These are phyloP conservation scores for Canis aureus DNA, from an alignment of 2,113 vertebrate species.

Conservation along the genomic window DNA sequence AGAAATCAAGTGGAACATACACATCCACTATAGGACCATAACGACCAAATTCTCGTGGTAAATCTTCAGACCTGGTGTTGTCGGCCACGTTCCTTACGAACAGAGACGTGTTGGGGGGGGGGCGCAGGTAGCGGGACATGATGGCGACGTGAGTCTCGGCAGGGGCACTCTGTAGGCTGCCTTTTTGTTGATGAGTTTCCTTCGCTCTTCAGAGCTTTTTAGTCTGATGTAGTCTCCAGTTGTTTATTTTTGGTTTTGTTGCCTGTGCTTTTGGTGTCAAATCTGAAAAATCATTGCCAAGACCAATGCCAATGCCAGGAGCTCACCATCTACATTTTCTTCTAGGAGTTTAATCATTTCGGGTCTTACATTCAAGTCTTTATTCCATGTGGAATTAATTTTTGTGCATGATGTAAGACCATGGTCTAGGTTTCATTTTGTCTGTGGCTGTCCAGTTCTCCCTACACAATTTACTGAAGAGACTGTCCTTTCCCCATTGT, in stretches of 20 bases:
- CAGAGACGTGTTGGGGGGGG: conserved; percentile 94
- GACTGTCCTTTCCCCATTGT: background rate
- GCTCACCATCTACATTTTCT: background rate
- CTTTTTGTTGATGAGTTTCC: background rate
- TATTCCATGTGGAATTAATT: background rate
- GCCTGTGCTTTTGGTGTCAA: background rate
- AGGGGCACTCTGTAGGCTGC: background rate
- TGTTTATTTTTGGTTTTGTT: background rate
- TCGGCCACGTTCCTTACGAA: conserved; percentile 98
- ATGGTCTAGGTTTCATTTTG: background rate
- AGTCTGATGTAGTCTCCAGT: background rate
- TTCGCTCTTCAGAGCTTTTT: background rate
- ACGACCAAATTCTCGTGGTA: conserved; percentile 98
- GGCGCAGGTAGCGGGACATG: conserved; percentile 95
- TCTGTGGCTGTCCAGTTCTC: background rate
- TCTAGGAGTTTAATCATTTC: background rate
- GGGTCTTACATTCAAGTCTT: background rate
- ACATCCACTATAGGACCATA: conserved; percentile 99
- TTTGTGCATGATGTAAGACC: background rate
- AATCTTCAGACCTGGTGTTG: conserved; percentile 98
- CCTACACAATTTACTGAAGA: background rate
- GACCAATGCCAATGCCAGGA: background rate
- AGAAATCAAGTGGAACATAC: conserved; percentile 99
- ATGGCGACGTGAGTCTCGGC: background rate
- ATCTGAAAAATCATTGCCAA: background rate